A percentile compares a stretch with the other conserved stretches of the same genome.
Evolutionary conservation across 2,888 invertebrate species (phyloP).

Genomic region (Amblyjoppa fuscipennis): DNA sequence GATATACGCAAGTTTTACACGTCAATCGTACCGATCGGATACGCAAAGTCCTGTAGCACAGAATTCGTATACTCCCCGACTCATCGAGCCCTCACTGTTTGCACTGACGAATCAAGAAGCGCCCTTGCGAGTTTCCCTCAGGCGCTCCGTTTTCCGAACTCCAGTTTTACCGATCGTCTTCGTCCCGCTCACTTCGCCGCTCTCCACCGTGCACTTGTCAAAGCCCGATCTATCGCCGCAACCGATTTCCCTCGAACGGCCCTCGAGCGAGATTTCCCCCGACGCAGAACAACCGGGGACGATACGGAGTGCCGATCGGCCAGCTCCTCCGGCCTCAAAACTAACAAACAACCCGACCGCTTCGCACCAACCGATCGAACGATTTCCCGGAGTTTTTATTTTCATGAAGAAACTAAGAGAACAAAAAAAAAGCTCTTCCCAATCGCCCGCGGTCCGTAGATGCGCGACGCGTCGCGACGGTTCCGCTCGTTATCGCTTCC

Average conservation of each 20-base stretch:
- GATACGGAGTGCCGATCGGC: too few relatives aligned
- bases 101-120: constrained; percentile 30
- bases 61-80: not conserved
- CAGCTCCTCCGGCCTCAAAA: too few relatives aligned
- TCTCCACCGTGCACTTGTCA: too few relatives aligned
- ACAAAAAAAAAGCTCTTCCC: constrained; percentile 5
- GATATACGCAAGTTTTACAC: not conserved
- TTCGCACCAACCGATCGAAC: too few relatives aligned
- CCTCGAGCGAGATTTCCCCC: too few relatives aligned
- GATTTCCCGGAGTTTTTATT: constrained; percentile 16
- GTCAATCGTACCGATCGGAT: not conserved
- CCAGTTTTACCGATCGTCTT: not conserved
- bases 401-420: too few relatives aligned
- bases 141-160: not conserved
- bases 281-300: too few relatives aligned
- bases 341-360: too few relatives aligned
- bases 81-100: constrained; percentile 30
- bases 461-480: constrained; percentile 70
- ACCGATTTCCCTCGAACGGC: too few relatives aligned
- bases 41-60: constrained; percentile 5
- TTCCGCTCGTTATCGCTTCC: constrained; percentile 69
- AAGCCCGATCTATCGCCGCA: too few relatives aligned
- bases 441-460: constrained; percentile 69
- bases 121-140: constrained; percentile 26
- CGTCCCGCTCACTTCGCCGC: not conserved